Evolutionary conservation across 2,797 vertebrate genomes (phyloP), one percentile per base, ranked within the genome.

Genomic region (Sebastes hubbsi): DNA sequence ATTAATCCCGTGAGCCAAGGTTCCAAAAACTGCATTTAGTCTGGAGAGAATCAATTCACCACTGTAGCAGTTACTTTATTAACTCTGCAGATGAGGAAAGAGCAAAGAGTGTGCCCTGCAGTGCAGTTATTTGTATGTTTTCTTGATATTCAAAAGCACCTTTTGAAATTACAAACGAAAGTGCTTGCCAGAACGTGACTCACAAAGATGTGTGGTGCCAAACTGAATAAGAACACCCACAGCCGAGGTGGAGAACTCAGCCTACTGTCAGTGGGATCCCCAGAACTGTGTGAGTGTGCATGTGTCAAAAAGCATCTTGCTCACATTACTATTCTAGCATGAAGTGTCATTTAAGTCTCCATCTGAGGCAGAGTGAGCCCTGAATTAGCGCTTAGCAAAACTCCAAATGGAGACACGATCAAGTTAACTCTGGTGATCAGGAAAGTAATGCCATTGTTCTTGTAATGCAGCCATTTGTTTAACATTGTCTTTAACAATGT

Each of bases 271-370:
- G 58, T 38, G 59, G 66, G 29, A 69, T 71, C 42, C 27, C 12
- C 66, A 42, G 20, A 58, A 52, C 34, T 46, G 30, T 58, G 74
- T 18, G 65, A 61, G 54, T 52, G 75, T 78, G 66, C 67, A 55
- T 64, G 76, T 84, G 85, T 84, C 65, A 81, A 46, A 73, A 75
- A 71, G 67, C 60, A 83, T 88, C 36, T 75, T 55, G 2, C 67
- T 71, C 72, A 78, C 75, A 76, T 77, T 32, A 81, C 25, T 54
- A 22, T 22, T 54, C 49, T 14, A 55, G 64, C 72, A 59, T 74
- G 68, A 79, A 56, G 52, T 81, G 78, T 79, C 61, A 79, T 75
- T 61, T 64, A 71, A 81, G 12, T 34, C 36, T 76, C 30, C 8
- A 25, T 56, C 38, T 72, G 64, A 63, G 80, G 63, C 67, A 13